These are phyloP conservation scores for Scaptomyza hsui DNA, from an alignment of 1,140 invertebrate genomes.

Conservation along the genomic window DNA sequence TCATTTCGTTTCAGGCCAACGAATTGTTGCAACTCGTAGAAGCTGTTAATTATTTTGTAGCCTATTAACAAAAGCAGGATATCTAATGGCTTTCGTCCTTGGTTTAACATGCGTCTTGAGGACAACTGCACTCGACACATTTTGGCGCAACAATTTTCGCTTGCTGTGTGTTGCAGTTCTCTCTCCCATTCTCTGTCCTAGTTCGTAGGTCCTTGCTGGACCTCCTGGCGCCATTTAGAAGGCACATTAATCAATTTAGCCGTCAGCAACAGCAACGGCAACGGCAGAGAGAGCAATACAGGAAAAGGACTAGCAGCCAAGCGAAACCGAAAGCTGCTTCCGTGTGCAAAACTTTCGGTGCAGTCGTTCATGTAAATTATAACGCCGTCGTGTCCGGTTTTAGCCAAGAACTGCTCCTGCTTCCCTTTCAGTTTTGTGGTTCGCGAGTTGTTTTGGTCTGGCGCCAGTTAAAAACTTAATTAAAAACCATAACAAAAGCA, in stretches of 20 bases:
- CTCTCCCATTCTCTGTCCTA: constrained; percentile 11
- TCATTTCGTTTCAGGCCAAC: constrained; percentile 70
- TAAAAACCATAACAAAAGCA: constrained; percentile 78
- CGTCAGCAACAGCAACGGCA: constrained; percentile 51
- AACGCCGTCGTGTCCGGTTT: constrained; percentile 16
- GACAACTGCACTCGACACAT: constrained; percentile 65
- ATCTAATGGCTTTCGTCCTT: constrained; percentile 17
- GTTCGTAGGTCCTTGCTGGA: constrained; percentile 29
- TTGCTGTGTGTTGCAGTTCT: constrained; percentile 51
- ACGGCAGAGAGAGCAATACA: constrained; percentile 4
- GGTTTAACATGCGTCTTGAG: not conserved
- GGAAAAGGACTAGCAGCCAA: constrained; percentile 39
- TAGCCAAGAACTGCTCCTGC: not conserved
- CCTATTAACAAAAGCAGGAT: constrained; percentile 63
- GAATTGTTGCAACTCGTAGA: constrained; percentile 46
- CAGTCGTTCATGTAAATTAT: constrained; percentile 48
- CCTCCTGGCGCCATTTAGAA: constrained; percentile 72
- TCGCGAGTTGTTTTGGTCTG: constrained; percentile 54
- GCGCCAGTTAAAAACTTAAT: constrained; percentile 80
- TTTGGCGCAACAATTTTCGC: constrained; percentile 67
- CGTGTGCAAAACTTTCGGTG: constrained; percentile 49
- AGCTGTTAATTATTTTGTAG: constrained; percentile 74
- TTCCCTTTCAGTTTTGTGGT: constrained; percentile 23
- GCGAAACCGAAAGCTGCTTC: constrained; percentile 72
- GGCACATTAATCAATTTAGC: constrained; percentile 78